These are phyloP conservation scores for Daubentonia madagascariensis DNA, from an alignment of 2,113 vertebrate genomes.

Conservation along the genomic window DNA sequence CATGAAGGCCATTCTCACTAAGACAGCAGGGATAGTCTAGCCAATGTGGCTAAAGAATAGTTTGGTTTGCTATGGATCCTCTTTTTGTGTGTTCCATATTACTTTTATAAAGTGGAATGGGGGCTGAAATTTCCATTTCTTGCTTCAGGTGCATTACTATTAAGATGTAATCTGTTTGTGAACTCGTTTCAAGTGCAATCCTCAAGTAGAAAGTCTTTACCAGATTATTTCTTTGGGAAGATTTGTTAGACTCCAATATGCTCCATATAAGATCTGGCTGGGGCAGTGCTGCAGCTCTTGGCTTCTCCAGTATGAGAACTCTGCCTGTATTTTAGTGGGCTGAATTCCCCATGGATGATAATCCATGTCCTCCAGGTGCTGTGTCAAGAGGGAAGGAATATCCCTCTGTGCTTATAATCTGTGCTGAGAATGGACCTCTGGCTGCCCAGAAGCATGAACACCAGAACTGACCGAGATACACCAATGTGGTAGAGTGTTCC, in stretches of 20 bases:
- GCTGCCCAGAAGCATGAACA: not conserved
- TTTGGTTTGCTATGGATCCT: not conserved
- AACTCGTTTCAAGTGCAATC: not conserved
- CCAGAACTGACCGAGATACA: not conserved
- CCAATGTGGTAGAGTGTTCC: not conserved
- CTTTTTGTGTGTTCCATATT: not conserved
- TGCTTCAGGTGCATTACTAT: not conserved
- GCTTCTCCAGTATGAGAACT: not conserved
- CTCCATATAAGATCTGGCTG: not conserved
- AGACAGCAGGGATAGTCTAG: not conserved
- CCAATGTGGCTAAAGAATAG: not conserved
- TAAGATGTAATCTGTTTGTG: not conserved
- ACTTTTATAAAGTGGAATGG: not conserved
- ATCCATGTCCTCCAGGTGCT: not conserved
- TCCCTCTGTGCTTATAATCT: not conserved
- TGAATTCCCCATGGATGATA: not conserved
- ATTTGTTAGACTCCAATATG: not conserved
- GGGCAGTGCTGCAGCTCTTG: not conserved
- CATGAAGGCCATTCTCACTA: not conserved
- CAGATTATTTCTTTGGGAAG: not conserved
- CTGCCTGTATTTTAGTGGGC: not conserved
- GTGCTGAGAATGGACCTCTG: not conserved
- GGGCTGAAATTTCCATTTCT: not conserved
- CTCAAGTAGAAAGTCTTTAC: not conserved
- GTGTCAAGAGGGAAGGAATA: not conserved